Base-by-base conservation (phyloP, 2,797 vertebrate species). In the Denticeps clupeoides region DNA sequence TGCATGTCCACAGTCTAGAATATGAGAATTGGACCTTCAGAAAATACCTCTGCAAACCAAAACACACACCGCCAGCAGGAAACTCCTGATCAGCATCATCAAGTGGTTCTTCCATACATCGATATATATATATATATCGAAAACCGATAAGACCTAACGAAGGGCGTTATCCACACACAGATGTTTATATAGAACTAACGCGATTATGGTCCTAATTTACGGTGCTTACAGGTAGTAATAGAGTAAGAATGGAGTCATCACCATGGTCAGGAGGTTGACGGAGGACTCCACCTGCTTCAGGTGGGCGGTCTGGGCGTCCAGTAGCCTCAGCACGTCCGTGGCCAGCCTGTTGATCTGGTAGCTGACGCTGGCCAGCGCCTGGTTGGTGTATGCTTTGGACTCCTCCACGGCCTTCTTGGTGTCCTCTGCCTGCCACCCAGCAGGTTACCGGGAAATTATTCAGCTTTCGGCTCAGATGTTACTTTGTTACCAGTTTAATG, bases 291-390 rank as follows among this genome's bases (percentile, higher is more conserved):
- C 77, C 41, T 68, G 65, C 16, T 58, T 65, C 47, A 95, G 58
- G 60, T 86, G 74, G 0, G 60, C 51, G 2, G 77, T 70, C 69
- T 93, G 90, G 1, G 82, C 65, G 38, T 93, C 90, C 72, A 95
- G 67, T 64, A 93, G 75, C 18, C 68, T 78, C 25, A 92, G 63
- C 28, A 90, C 33, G 7, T 75, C 58, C 1, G 29, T 70, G 6
- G 90, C 91, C 71, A 94, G 51, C 27, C 70, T 83, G 80, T 82
- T 85, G 68, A 97, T 86, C 74, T 97, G 94, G 65, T 89, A 94
- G 1, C 85, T 71, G 19, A 96, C 86, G 0, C 87, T 96, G 72
- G 93, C 93, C 72, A 98, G 71, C 1, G 94, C 86, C 76, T 98
- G 94, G 0, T 78, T 68, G 11, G 86, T 77, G 62, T 91, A 70